These are phyloP conservation scores for Daphoenositta chrysoptera DNA, from an alignment of 2,113 vertebrate genomes.

Conservation along the genomic window DNA sequence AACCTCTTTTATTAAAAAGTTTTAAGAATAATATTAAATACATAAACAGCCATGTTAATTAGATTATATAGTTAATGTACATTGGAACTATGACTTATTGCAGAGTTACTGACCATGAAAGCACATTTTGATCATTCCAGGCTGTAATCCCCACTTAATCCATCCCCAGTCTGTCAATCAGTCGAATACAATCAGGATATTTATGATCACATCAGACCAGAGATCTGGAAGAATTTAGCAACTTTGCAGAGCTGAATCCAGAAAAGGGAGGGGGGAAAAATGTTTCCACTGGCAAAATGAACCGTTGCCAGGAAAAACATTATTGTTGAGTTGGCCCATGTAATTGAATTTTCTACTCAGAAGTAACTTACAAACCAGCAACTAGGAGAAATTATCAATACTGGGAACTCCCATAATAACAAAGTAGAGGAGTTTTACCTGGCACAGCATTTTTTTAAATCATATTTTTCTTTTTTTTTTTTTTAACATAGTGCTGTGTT, in stretches of 20 bases:
- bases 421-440: slow-evolving; percentile 53
- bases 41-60: slow-evolving; percentile 73
- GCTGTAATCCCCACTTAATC: slow-evolving; percentile 72
- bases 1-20: slow-evolving; percentile 69
- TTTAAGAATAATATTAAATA: slow-evolving; percentile 65
- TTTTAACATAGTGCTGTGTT: not conserved
- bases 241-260: slow-evolving; percentile 67
- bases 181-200: slow-evolving; percentile 73
- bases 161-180: slow-evolving; percentile 72
- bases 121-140: slow-evolving; percentile 70
- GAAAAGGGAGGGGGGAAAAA: slow-evolving; percentile 28
- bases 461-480: not conserved
- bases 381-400: slow-evolving; percentile 60
- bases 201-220: slow-evolving; percentile 70
- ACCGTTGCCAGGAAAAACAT: slow-evolving; percentile 66
- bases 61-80: slow-evolving; percentile 70
- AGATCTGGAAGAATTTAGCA: slow-evolving; percentile 76
- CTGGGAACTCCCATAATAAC: slow-evolving; percentile 44
- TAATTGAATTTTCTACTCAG: slow-evolving; percentile 69
- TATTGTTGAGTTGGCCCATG: slow-evolving; percentile 67
- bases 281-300: slow-evolving; percentile 65
- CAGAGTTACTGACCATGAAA: slow-evolving; percentile 69
- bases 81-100: slow-evolving; percentile 66
- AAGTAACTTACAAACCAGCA: slow-evolving; percentile 61
- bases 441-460: slow-evolving; percentile 36